Percentiles rank a stretch among this genome's conserved stretches.
Evolutionary conservation across 1,140 invertebrate species (phyloP).

Genomic region (Delia radicum): DNA sequence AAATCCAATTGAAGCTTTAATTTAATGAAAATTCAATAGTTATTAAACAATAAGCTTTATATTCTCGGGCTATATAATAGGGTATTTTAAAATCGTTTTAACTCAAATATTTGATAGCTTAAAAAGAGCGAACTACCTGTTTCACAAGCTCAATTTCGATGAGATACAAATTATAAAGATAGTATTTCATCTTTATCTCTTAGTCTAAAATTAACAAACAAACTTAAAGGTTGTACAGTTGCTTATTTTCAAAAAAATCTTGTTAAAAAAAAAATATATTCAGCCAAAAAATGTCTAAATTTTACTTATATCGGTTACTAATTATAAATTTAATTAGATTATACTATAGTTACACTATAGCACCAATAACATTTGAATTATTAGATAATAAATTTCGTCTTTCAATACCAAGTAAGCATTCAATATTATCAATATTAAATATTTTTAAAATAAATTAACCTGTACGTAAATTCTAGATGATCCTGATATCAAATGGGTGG

Average conservation of each 20-base stretch:
- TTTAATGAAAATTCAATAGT: too few species aligned
- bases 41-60: too few species aligned
- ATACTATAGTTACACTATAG: background rate
- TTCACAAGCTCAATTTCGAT: too few species aligned
- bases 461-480: conserved; percentile 40
- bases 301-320: too few species aligned
- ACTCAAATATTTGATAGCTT: too few species aligned
- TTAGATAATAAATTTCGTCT: conserved; percentile 39
- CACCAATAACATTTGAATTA: conserved; percentile 32
- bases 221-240: background rate
- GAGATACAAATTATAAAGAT: background rate
- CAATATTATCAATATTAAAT: background rate
- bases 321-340: background rate
- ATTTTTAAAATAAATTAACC: background rate
- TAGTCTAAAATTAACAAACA: background rate
- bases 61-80: too few species aligned
- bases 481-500: conserved; percentile 39
- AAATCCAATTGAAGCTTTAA: too few species aligned
- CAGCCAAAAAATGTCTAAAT: too few species aligned
- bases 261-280: too few species aligned
- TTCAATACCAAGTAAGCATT: conserved; percentile 43
- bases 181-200: too few species aligned
- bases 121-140: background rate
- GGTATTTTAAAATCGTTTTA: too few species aligned
- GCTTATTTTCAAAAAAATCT: background rate